Evolutionary conservation across 1,140 invertebrate genomes (phyloP).

Genomic region (Anoplolepis gracilipes): DNA sequence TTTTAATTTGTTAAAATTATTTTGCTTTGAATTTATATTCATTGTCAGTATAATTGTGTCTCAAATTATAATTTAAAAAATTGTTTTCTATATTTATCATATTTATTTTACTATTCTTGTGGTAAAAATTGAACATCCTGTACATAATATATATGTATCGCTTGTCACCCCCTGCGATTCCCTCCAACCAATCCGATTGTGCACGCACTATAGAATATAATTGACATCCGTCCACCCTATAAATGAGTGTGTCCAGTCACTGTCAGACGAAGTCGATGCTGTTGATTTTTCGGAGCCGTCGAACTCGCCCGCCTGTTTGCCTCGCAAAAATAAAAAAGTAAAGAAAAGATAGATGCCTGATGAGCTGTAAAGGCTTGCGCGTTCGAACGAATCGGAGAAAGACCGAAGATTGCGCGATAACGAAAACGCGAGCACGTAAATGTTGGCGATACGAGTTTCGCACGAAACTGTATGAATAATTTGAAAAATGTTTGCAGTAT

Average conservation of each 20-base stretch:
- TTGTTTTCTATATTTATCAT: background rate
- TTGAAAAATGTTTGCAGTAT: constrained; percentile 31
- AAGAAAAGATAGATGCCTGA: constrained; percentile 44
- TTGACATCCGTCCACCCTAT: constrained; percentile 76
- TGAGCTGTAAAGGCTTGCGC: background rate
- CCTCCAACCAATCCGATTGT: constrained; percentile 40
- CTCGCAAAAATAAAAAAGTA: constrained; percentile 49
- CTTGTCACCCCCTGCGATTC: constrained; percentile 33
- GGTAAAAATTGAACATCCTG: constrained; percentile 35
- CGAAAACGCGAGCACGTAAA: constrained; percentile 44
- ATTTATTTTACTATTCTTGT: background rate
- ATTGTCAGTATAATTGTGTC: background rate
- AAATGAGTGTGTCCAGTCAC: constrained; percentile 67
- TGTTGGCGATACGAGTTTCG: constrained; percentile 8
- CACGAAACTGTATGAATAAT: background rate
- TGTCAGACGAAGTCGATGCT: constrained; percentile 70
- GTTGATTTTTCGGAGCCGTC: constrained; percentile 60
- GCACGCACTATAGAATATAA: constrained; percentile 71
- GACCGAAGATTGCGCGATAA: constrained; percentile 54
- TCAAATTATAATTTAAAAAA: background rate
- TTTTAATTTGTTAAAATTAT: constrained; percentile 10
- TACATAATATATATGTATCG: constrained; percentile 41
- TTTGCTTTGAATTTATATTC: constrained; percentile 4
- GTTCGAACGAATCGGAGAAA: constrained; percentile 11
- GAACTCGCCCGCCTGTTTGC: constrained; percentile 47